phyloP scores from a whole-genome alignment of 2,113 vertebrate species.

The Prolemur simus region DNA sequence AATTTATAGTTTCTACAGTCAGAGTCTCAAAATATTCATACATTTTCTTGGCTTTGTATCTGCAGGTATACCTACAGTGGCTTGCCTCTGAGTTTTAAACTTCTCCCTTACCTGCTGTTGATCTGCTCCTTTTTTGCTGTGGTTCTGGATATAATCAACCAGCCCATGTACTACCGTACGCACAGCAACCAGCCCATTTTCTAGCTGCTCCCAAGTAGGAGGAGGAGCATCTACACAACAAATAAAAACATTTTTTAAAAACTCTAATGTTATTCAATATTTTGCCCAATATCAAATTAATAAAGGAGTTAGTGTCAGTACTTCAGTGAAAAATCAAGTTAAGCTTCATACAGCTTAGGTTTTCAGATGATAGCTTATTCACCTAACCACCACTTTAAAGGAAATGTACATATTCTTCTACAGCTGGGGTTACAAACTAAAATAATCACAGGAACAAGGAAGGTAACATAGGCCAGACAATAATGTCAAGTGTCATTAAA shows the following conservation, averaged over 20 bases:
- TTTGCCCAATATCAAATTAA: conserved; percentile 3
- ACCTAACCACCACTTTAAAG: conserved; percentile 18
- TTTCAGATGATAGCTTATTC: neutral
- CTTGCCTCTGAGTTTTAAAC: neutral
- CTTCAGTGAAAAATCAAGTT: neutral
- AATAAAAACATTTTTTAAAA: neutral
- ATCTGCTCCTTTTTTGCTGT: conserved; percentile 98
- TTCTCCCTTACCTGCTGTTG: conserved; percentile 92
- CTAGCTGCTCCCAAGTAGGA: conserved; percentile 97
- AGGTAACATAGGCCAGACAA: neutral
- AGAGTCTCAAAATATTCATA: neutral
- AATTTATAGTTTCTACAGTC: neutral
- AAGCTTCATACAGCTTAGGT: neutral
- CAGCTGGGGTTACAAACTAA: neutral
- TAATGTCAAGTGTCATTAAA: neutral
- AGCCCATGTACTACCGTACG: conserved; percentile 98
- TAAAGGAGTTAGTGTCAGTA: neutral
- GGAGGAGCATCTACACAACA: conserved; percentile 92
- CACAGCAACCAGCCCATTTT: conserved; percentile 97
- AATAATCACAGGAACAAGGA: neutral
- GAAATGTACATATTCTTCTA: neutral
- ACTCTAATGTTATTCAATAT: neutral
- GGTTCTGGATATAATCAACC: conserved; percentile 99
- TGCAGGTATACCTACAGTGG: neutral
- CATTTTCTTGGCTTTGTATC: neutral